These are phyloP conservation scores for Tyrannus savana DNA, from an alignment of 2,113 vertebrate genomes.

Conservation along the genomic window DNA sequence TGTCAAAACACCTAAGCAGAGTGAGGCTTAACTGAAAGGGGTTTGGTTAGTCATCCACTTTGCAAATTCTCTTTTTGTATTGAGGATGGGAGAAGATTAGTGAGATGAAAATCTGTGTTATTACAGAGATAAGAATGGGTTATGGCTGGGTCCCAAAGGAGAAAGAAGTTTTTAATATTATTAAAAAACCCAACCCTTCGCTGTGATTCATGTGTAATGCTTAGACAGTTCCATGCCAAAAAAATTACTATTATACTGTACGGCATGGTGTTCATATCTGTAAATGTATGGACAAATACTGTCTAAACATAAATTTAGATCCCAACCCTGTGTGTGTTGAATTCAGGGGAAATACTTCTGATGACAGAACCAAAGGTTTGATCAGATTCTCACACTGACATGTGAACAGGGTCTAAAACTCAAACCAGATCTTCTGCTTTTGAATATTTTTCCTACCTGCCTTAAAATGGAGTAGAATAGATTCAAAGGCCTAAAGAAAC, in stretches of 20 bases:
- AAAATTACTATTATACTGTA: neutral
- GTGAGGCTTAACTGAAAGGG: neutral
- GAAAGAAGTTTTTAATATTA: neutral
- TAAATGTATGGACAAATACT: neutral
- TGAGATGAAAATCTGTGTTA: slow-evolving; percentile 12
- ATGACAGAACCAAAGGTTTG: neutral
- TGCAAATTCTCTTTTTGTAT: slow-evolving; percentile 23
- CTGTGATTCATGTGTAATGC: neutral
- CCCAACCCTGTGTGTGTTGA: neutral
- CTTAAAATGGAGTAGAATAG: neutral
- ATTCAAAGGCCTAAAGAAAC: neutral
- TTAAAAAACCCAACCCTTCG: neutral
- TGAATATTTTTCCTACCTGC: neutral
- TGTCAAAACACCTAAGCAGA: slow-evolving; percentile 2
- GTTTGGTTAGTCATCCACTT: slow-evolving; percentile 29
- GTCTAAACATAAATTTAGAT: neutral
- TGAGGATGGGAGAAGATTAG: slow-evolving; percentile 6
- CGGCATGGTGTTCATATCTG: neutral
- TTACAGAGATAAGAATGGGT: neutral
- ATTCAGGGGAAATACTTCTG: neutral
- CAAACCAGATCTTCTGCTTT: neutral
- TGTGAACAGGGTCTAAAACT: neutral
- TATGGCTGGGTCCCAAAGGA: neutral
- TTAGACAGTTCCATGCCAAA: neutral
- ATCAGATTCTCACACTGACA: neutral